These are phyloP conservation scores for Asbolus verrucosus DNA, from an alignment of 1,140 invertebrate genomes.

Conservation along the genomic window DNA sequence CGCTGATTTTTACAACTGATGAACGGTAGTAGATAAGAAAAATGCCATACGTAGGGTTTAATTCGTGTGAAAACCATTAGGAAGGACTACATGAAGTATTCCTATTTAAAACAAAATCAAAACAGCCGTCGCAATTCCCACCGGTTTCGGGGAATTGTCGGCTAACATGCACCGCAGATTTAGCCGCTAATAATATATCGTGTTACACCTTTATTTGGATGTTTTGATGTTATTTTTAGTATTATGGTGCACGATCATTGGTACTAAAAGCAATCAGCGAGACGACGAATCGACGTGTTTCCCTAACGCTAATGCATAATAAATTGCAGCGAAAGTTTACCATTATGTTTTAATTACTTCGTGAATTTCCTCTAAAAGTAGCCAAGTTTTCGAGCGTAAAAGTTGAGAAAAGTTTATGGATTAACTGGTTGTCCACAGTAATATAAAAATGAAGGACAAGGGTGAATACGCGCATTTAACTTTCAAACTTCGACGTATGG, in stretches of 20 bases:
- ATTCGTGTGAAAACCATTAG: too few species aligned
- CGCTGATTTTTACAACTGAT: too few species aligned
- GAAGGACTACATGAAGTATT: too few species aligned
- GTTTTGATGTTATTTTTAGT: neutral
- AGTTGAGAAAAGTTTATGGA: too few species aligned
- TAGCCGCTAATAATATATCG: neutral
- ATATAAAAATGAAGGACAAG: too few species aligned
- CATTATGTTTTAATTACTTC: slow-evolving; percentile 10
- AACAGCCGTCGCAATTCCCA: neutral
- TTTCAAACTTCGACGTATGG: too few species aligned
- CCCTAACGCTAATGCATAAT: neutral
- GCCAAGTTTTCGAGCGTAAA: neutral
- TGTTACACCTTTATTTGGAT: slow-evolving; percentile 4
- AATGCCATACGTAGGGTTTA: too few species aligned
- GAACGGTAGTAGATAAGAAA: too few species aligned
- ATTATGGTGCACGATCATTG: neutral
- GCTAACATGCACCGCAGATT: neutral
- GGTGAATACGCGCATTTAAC: too few species aligned
- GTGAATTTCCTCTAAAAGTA: neutral
- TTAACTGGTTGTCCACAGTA: too few species aligned
- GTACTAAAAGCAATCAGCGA: neutral
- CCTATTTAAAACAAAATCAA: too few species aligned
- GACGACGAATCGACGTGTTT: neutral
- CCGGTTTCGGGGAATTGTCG: neutral
- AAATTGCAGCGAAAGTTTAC: slow-evolving; percentile 1